A percentile compares a stretch with the other conserved stretches of the same genome.
These are phyloP conservation scores for Tholera decimalis DNA, from an alignment of 2,888 invertebrate genomes.

Conservation along the genomic window DNA sequence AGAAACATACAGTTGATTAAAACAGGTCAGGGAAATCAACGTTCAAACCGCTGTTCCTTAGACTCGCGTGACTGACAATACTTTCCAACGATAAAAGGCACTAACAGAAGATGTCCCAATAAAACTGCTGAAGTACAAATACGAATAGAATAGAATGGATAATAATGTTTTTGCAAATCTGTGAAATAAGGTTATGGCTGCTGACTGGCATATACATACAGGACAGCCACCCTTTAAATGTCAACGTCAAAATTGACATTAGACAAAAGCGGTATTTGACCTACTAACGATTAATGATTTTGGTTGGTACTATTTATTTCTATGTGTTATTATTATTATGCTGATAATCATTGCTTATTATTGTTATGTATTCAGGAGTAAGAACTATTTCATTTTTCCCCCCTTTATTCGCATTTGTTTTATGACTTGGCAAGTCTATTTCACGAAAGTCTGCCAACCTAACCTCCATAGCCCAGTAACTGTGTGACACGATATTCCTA, in stretches of 20 bases:
- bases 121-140: slow-evolving; percentile 20
- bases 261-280: slow-evolving; percentile 14
- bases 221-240: slow-evolving; percentile 38
- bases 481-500: too few relatives aligned
- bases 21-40: slow-evolving; percentile 29
- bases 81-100: slow-evolving; percentile 23
- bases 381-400: too few relatives aligned
- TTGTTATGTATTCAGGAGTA: too few relatives aligned
- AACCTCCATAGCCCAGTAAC: too few relatives aligned
- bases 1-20: slow-evolving; percentile 16
- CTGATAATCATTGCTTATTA: too few relatives aligned
- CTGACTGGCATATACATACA: too few relatives aligned
- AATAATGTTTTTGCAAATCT: background rate
- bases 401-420: too few relatives aligned
- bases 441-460: too few relatives aligned
- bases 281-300: slow-evolving; percentile 1
- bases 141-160: background rate
- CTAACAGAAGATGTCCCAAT: slow-evolving; percentile 23
- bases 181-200: background rate
- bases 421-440: too few relatives aligned
- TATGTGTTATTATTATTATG: too few relatives aligned
- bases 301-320: background rate
- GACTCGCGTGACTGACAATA: slow-evolving; percentile 49
- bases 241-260: slow-evolving; percentile 37
- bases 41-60: slow-evolving; percentile 35